Evolutionary conservation across 23 tunicate genomes (phyloP).

Genomic region (Halocynthia aurantium): DNA sequence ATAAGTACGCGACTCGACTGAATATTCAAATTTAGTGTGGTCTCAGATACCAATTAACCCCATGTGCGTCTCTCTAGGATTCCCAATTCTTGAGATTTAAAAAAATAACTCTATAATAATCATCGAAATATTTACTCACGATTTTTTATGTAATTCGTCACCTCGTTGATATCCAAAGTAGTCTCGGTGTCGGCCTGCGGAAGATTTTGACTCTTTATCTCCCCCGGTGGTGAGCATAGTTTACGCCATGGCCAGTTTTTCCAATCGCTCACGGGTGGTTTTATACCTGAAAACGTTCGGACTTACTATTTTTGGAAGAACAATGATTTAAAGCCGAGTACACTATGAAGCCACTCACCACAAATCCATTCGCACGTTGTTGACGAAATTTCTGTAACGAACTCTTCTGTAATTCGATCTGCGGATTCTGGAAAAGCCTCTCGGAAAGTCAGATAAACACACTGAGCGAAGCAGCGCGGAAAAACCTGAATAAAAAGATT

Average conservation of each 20-base stretch:
- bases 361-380: constrained; percentile 55
- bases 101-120: background rate
- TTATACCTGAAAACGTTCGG: constrained; percentile 41
- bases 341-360: constrained; percentile 23
- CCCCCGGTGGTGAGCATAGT: constrained; percentile 28
- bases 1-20: too few relatives aligned
- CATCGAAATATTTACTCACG: constrained; percentile 15
- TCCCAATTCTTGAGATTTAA: background rate
- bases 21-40: too few relatives aligned
- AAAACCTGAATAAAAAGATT: constrained; percentile 36
- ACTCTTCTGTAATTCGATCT: constrained; percentile 65
- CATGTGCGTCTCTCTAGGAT: too few relatives aligned
- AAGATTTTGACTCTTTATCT: background rate
- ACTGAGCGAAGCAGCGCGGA: constrained; percentile 80
- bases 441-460: constrained; percentile 57
- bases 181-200: background rate
- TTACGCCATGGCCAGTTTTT: constrained; percentile 68
- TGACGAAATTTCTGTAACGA: constrained; percentile 44
- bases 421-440: constrained; percentile 91
- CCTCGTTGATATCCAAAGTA: background rate
- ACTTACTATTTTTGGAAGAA: background rate
- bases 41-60: too few relatives aligned
- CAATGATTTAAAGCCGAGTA: constrained; percentile 7
- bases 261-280: constrained; percentile 67
- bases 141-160: constrained; percentile 11